Evolutionary conservation across 2,888 invertebrate species (phyloP).

Genomic region (Nomada flava): DNA sequence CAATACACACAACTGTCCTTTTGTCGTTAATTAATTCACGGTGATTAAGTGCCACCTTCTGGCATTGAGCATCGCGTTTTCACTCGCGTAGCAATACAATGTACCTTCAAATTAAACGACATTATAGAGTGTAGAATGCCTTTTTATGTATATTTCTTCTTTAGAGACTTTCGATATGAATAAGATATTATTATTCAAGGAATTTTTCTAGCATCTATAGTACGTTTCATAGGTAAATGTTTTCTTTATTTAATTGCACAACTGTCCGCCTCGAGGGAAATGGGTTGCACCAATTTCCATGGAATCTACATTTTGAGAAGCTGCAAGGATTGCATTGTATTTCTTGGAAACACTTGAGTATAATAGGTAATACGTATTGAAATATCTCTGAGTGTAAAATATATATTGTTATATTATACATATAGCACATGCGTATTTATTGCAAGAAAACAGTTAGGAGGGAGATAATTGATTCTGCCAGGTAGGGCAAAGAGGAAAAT

Average conservation of each 20-base stretch:
- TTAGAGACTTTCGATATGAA: too few relatives aligned
- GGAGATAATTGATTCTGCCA: slow-evolving; percentile 12
- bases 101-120: too few relatives aligned
- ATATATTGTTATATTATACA: too few relatives aligned
- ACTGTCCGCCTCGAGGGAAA: too few relatives aligned
- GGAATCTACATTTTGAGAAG: not conserved
- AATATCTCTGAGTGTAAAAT: not conserved
- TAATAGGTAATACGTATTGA: not conserved
- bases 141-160: too few relatives aligned
- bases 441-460: not conserved
- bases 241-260: too few relatives aligned
- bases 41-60: not conserved
- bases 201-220: too few relatives aligned
- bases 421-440: not conserved
- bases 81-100: not conserved
- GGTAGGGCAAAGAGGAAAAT: not conserved
- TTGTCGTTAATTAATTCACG: not conserved
- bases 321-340: not conserved
- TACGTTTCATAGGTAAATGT: too few relatives aligned
- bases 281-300: not conserved
- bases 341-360: not conserved
- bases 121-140: not conserved
- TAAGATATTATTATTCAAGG: too few relatives aligned
- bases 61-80: not conserved
- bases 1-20: not conserved